Conservation (phyloP, 2,113 vertebrate genomes). For the Labrus mixtus region DNA sequence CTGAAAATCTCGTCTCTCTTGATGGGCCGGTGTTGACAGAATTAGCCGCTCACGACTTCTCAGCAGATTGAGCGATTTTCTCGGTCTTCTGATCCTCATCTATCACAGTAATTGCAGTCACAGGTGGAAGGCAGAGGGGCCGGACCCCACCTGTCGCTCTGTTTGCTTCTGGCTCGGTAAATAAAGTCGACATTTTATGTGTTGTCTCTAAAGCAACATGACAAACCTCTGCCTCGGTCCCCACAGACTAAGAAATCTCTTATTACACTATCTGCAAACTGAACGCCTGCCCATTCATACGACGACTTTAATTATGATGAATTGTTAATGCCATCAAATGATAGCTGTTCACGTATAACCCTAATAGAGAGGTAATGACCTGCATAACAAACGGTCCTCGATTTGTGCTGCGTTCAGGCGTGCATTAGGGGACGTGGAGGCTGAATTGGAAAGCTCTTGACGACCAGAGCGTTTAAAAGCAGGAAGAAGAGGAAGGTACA, state of each 20-base stretch:
- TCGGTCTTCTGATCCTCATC: constrained; percentile 51
- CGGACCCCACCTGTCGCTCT: constrained; percentile 60
- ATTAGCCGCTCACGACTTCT: constrained; percentile 58
- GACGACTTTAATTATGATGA: constrained; percentile 39
- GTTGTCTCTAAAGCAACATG: constrained; percentile 16
- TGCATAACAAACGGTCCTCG: constrained; percentile 30
- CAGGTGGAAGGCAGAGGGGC: constrained; percentile 42
- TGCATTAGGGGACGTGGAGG: constrained; percentile 15
- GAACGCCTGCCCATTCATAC: constrained; percentile 43
- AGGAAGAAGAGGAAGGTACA: constrained; percentile 5
- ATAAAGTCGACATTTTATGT: constrained; percentile 51
- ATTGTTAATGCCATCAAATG: constrained; percentile 38
- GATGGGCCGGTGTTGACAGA: constrained; percentile 49
- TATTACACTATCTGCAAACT: constrained; percentile 10
- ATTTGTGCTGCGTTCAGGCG: constrained; percentile 29
- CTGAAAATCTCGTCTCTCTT: not conserved
- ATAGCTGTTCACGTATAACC: constrained; percentile 26
- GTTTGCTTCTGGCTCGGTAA: constrained; percentile 67
- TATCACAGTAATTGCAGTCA: constrained; percentile 48
- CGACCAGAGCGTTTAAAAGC: constrained; percentile 29
- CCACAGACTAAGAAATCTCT: constrained; percentile 8
- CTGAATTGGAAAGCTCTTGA: constrained; percentile 28
- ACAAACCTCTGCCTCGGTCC: constrained; percentile 5
- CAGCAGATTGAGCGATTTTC: constrained; percentile 28
- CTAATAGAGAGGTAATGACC: constrained; percentile 57